Evolutionary conservation across 2,797 vertebrate genomes (phyloP).

Genomic region (Notolepis coatsorum): DNA sequence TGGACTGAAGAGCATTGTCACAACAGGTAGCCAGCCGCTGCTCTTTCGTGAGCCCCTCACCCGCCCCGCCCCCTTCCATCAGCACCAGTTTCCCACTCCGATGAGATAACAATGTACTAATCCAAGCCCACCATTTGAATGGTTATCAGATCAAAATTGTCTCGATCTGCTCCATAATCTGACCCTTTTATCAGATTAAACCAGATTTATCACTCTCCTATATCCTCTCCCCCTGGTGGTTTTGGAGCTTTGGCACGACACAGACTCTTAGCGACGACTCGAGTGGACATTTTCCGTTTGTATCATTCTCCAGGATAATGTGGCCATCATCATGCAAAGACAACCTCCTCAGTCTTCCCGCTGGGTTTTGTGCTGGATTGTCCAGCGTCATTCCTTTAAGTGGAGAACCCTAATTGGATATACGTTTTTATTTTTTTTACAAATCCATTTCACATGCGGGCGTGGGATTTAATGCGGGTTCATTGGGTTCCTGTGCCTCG

Average conservation of each 20-base stretch:
- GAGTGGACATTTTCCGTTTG: constrained; percentile 28
- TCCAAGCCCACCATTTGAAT: constrained; percentile 44
- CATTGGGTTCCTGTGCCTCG: background rate
- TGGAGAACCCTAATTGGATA: constrained; percentile 35
- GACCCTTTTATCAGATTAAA: constrained; percentile 74
- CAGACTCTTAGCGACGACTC: constrained; percentile 22
- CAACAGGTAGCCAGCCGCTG: background rate
- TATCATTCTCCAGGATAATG: constrained; percentile 21
- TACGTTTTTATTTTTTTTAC: constrained; percentile 8
- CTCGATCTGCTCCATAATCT: constrained; percentile 64
- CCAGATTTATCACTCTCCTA: constrained; percentile 43
- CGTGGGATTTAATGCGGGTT: constrained; percentile 19
- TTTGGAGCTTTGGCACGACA: constrained; percentile 26
- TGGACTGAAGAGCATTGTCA: background rate
- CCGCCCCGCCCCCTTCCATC: background rate
- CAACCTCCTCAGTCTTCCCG: constrained; percentile 8
- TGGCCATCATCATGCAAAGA: constrained; percentile 14
- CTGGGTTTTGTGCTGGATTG: constrained; percentile 39
- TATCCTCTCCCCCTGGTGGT: constrained; percentile 15
- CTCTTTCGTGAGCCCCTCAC: background rate
- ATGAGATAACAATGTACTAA: constrained; percentile 55
- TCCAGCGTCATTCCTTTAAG: constrained; percentile 45
- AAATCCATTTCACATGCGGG: constrained; percentile 31
- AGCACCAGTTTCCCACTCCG: constrained; percentile 19
- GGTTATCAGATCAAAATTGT: constrained; percentile 53